phyloP scores from a whole-genome alignment of 2,113 vertebrate species.

The Peromyscus polionotus region DNA sequence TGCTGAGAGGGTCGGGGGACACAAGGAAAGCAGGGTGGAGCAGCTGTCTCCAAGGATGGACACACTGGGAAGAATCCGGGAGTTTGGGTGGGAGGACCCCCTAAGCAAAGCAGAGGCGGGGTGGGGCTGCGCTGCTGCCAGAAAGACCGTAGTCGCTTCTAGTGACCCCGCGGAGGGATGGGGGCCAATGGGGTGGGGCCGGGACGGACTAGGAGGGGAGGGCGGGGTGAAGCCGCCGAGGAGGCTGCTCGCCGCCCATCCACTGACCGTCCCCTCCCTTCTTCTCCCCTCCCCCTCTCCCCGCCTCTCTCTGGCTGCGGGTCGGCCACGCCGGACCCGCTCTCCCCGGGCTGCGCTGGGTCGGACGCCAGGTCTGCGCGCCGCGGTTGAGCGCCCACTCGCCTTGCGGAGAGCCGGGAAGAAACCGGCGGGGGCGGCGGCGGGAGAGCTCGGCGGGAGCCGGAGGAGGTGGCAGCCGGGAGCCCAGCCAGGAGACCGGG shows the following conservation, averaged over 20 bases:
- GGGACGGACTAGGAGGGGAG: background rate
- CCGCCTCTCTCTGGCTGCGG: slow-evolving; percentile 48
- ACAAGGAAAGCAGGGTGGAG: background rate
- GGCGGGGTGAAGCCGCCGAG: slow-evolving; percentile 42
- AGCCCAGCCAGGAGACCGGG: slow-evolving; percentile 20
- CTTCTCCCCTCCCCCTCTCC: slow-evolving; percentile 7
- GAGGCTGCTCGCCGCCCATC: slow-evolving; percentile 53
- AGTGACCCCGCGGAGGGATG: slow-evolving; percentile 28
- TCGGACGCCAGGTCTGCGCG: slow-evolving; percentile 83
- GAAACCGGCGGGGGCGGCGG: slow-evolving; percentile 44
- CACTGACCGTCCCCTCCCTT: slow-evolving; percentile 73
- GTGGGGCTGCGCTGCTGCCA: slow-evolving; percentile 48
- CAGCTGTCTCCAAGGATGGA: background rate
- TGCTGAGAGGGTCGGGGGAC: background rate
- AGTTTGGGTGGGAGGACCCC: slow-evolving; percentile 72
- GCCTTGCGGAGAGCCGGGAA: slow-evolving; percentile 71
- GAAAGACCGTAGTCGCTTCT: background rate
- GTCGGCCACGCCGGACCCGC: slow-evolving; percentile 68
- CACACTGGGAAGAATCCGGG: slow-evolving; percentile 25
- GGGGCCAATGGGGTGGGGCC: slow-evolving; percentile 7
- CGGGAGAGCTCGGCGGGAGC: slow-evolving; percentile 32
- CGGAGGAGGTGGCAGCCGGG: slow-evolving; percentile 65
- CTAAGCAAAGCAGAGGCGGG: slow-evolving; percentile 23
- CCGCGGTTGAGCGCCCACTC: slow-evolving; percentile 83
- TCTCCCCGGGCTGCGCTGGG: slow-evolving; percentile 55